Evolutionary conservation across 2,797 vertebrate species (phyloP).

Genomic region (Capromys pilorides): DNA sequence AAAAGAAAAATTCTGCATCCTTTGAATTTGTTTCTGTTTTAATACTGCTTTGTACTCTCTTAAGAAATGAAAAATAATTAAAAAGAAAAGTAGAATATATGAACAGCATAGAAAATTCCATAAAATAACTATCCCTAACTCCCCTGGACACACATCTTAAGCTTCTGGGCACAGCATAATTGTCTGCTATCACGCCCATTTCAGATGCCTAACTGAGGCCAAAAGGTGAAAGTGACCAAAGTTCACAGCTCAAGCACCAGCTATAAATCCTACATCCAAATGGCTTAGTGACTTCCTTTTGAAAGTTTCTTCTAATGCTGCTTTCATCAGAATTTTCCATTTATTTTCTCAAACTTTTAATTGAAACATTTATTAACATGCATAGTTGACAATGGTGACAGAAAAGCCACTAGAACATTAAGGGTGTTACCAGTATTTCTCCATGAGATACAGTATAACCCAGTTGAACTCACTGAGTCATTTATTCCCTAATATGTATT

Average conservation of each 20-base stretch:
- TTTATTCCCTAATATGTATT: neutral
- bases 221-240: neutral
- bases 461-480: neutral
- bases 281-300: neutral
- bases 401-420: neutral
- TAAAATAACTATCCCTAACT: neutral
- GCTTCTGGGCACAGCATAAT: neutral
- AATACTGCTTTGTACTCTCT: too few relatives aligned
- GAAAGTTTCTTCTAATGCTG: neutral
- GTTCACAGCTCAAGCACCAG: neutral
- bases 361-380: conserved; percentile 44
- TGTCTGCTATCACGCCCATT: neutral
- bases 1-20: neutral
- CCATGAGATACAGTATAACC: neutral
- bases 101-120: neutral
- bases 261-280: neutral
- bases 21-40: too few relatives aligned
- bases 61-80: too few relatives aligned
- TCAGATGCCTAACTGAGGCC: neutral
- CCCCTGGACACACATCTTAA: neutral
- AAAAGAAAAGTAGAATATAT: neutral
- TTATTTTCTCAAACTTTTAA: conserved; percentile 27
- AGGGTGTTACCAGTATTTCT: neutral
- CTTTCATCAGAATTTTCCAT: neutral
- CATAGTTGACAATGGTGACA: neutral